Conservation (phyloP, 2,797 vertebrate genomes). For the Limnodromus scolopaceus region DNA sequence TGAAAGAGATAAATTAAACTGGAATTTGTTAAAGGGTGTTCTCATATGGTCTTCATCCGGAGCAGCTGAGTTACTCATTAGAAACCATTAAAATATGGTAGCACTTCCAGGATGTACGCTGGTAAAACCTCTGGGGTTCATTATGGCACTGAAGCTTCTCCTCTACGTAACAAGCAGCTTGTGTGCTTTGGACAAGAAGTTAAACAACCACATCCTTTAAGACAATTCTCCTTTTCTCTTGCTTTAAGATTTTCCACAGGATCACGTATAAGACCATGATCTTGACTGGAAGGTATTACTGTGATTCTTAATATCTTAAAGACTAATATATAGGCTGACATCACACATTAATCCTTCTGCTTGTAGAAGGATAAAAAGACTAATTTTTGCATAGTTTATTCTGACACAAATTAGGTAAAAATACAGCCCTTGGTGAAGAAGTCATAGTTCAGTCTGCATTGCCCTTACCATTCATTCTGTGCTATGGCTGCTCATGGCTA, state of each 20-base stretch:
- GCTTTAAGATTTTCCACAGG: background rate
- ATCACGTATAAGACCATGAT: background rate
- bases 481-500: background rate
- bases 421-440: background rate
- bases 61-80: background rate
- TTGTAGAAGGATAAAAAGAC: background rate
- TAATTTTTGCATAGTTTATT: background rate
- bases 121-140: background rate
- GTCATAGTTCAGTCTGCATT: background rate
- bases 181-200: background rate
- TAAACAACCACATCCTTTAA: background rate
- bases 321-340: background rate
- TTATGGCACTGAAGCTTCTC: background rate
- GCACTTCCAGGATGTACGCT: background rate
- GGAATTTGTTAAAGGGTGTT: background rate
- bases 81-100: background rate
- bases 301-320: background rate
- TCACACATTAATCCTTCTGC: background rate
- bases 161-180: background rate
- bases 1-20: conserved; percentile 6
- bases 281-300: background rate
- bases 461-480: background rate
- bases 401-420: background rate
- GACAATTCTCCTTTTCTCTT: background rate
- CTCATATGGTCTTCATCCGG: background rate